Conservation (phyloP, 2,113 vertebrate genomes). For the Eubucco bourcierii region DNA sequence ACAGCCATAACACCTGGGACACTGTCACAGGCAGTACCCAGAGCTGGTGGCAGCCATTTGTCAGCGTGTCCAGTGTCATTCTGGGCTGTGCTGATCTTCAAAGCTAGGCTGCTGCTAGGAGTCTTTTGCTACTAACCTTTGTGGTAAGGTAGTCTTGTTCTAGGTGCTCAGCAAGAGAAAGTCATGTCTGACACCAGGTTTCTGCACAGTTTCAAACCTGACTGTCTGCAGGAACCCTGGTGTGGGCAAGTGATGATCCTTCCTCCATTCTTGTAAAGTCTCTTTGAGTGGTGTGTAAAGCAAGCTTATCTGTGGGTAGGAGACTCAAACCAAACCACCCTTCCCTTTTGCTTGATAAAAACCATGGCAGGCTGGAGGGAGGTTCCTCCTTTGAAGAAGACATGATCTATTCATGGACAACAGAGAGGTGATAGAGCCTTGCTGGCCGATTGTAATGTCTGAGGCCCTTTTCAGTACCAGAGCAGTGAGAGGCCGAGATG, state of each 20-base stretch:
- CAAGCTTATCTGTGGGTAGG: neutral
- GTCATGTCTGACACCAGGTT: accelerated
- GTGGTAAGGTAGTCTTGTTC: accelerated
- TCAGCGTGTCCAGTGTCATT: accelerated
- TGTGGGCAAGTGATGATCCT: neutral
- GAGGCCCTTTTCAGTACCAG: neutral
- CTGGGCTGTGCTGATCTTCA: neutral
- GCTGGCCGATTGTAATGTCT: neutral
- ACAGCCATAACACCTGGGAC: accelerated
- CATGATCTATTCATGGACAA: accelerated
- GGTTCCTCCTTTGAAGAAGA: constrained; percentile 5
- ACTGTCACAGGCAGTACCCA: accelerated
- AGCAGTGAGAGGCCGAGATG: neutral
- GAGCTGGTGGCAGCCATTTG: neutral
- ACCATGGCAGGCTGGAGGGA: neutral
- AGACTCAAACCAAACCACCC: neutral
- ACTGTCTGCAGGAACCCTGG: neutral
- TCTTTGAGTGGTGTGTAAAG: neutral
- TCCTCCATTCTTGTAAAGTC: neutral
- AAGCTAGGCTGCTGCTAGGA: neutral
- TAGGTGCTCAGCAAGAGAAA: neutral
- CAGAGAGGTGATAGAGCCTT: neutral
- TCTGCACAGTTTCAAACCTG: neutral
- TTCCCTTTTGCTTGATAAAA: constrained; percentile 9
- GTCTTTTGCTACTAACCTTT: neutral